Evolutionary conservation across 2,797 vertebrate genomes (phyloP), one percentile per base, ranked within the genome.

Genomic region (Chrosomus eos): DNA sequence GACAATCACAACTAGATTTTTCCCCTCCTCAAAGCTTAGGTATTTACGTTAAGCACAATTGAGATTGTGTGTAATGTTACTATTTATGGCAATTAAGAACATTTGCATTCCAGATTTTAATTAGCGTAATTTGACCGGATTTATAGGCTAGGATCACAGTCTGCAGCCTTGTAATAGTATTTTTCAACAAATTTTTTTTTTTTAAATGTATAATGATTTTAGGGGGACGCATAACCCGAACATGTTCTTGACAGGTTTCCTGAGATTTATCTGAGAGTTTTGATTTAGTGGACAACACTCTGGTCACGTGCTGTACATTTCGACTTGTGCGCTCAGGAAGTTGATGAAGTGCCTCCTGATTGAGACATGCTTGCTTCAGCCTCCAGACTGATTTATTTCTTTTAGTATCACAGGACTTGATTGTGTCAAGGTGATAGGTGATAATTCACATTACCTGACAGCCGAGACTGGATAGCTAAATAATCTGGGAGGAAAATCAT

Each of bases 341-440:
- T 84, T 75, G 53, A 80, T 86, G 68, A 75, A 85, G 71, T 45
- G 38, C 28, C 53, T 75, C 62, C 45, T 38, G 68, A 72, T 70
- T 31, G 58, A 53, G 81, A 71, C 66, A 58, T 51, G 70, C 72
- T 80, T 76, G 31, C 40, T 81, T 58, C 64, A 84, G 40, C 68
- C 73, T 84, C 77, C 53, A 48, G 60, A 43, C 62, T 26, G 38
- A 73, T 86, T 75, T 16, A 86, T 68, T 72, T 82, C 21, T 73
- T 66, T 68, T 18, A 19, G 38, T 26, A n/a, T 68, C 67, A 51
- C 58, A 51, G 28, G 19, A 18, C 33, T 75, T 78, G 38, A 53
- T 71, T 64, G 78, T 72, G 66, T 43, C 33, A 33, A 33, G 13
- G n/a, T 78, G 77, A 71, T 78, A 72, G 82, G 53, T 81, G 80